Conservation (phyloP, 2,113 vertebrate genomes). For the Crypturellus undulatus region DNA sequence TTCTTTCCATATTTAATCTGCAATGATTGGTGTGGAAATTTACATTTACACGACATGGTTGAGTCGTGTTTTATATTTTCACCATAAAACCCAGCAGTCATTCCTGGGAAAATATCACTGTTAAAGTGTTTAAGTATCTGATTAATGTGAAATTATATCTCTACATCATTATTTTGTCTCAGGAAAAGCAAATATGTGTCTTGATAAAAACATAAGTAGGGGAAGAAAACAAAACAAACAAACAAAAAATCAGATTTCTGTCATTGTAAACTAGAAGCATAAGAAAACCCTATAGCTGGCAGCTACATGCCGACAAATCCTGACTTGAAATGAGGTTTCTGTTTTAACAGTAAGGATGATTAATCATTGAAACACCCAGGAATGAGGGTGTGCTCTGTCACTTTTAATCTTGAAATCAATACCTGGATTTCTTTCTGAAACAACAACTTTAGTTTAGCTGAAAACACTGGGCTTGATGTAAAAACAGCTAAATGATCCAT, state of each 20-base stretch:
- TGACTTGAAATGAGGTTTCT: background rate
- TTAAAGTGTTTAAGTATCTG: background rate
- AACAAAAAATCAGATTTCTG: background rate
- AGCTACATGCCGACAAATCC: conserved; percentile 2
- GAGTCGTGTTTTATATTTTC: background rate
- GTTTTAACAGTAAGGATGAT: background rate
- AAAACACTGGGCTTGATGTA: background rate
- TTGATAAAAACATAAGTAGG: background rate
- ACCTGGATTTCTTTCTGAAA: background rate
- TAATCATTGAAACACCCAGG: background rate
- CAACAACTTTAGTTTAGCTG: background rate
- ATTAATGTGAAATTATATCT: background rate
- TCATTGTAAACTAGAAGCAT: background rate
- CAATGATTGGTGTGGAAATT: background rate
- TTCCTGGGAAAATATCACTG: background rate
- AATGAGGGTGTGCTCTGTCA: background rate
- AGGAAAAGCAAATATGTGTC: background rate
- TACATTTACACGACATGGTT: background rate
- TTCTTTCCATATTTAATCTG: background rate
- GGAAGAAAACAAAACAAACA: background rate
- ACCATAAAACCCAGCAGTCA: background rate
- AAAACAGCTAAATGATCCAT: background rate
- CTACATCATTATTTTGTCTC: background rate
- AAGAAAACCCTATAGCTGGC: background rate
- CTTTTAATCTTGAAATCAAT: conserved; percentile 4